These are phyloP conservation scores for Lamprotornis superbus DNA, from an alignment of 2,113 vertebrate genomes.

Conservation along the genomic window DNA sequence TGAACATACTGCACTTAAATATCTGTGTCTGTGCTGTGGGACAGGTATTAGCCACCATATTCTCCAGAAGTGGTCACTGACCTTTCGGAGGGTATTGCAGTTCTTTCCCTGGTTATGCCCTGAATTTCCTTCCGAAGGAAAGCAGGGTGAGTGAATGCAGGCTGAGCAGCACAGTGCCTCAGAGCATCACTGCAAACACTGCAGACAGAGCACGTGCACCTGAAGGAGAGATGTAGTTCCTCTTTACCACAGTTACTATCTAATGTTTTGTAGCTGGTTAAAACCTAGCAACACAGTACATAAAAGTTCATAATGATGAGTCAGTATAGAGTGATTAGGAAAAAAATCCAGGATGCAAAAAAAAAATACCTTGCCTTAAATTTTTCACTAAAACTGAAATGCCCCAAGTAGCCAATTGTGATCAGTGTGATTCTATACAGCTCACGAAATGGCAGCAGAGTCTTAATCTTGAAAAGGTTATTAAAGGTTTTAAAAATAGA, in stretches of 20 bases:
- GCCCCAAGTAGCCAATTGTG: accelerated
- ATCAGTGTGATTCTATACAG: background rate
- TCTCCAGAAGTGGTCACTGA: background rate
- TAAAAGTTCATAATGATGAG: background rate
- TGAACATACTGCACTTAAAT: background rate
- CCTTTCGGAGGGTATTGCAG: accelerated
- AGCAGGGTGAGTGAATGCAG: background rate
- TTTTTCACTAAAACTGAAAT: background rate
- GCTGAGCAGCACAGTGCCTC: background rate
- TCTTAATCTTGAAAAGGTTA: background rate
- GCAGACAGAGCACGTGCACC: background rate
- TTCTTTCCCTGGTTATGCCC: background rate
- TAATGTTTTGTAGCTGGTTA: background rate
- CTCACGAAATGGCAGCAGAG: background rate
- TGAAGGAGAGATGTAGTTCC: background rate
- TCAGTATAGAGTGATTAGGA: background rate
- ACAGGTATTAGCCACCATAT: background rate
- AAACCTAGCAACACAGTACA: background rate
- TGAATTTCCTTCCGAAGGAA: background rate
- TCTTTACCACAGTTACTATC: background rate
- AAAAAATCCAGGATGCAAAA: background rate
- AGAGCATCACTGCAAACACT: background rate
- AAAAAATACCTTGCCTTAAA: background rate
- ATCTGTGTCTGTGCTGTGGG: background rate
- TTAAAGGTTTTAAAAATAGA: background rate